Evolutionary conservation across 2,797 vertebrate species (phyloP), one percentile per base, ranked within the genome.

Genomic region (Lutjanus campechanus): DNA sequence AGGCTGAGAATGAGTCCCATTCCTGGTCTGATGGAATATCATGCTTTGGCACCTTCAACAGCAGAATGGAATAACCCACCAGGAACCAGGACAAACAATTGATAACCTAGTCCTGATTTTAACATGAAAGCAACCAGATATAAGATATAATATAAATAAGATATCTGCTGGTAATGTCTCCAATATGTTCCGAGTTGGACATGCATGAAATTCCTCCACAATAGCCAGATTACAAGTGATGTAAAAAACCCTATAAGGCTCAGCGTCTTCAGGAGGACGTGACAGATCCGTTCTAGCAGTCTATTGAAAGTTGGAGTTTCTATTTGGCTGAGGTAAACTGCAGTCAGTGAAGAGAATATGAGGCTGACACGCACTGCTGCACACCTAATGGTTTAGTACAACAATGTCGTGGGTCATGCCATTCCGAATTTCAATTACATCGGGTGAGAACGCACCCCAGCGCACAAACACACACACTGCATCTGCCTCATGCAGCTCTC

Each of bases 341-440:
- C 76, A 69, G 59, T 22, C 22, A 49, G 13, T 36, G 77, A 29
- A 25, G 67, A 73, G 79, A 79, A 73, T 12, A 25, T 51, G 54
- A 88, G 64, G 53, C 49, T 8, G 88, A 41, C 22, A 40, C 1
- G 2, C 55, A 1, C 76, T 0, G 40, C 83, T 81, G 84, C 85
- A 78, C 79, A 46, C 53, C 83, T 85, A 82, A 87, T 82, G 79
- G 61, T 69, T 77, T 53, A 53, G 47, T 47, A 13, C 16, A 13
- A 69, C 79, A 43, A 55, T 50, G 67, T 55, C 79, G 66, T 71
- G 73, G 84, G 85, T 85, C 85, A 77, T 2, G 75, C 75, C 11
- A 17, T 65, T 71, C 79, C 73, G 5, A 81, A 83, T 91, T 92
- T 88, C 84, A 89, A 86, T 92, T 91, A 89, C 83, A 76, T 9